Evolutionary conservation across 1,140 invertebrate species (phyloP).

Genomic region (Dinothrombium tinctorium): DNA sequence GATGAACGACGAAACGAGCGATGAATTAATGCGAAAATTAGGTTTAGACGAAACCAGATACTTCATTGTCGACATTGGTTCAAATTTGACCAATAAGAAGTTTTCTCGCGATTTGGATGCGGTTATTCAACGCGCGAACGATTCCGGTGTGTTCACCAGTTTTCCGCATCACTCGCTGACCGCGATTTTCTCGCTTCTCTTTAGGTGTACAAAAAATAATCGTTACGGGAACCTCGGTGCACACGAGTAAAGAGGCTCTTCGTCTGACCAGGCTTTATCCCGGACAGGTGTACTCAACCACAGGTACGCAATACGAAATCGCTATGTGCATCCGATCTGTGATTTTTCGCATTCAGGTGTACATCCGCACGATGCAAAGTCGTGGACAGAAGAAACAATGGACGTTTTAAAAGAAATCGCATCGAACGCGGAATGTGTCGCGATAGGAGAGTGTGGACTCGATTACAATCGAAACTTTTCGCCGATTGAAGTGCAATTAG

Average conservation of each 20-base stretch:
- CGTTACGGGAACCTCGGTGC: constrained; percentile 67
- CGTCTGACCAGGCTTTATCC: constrained; percentile 30
- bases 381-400: constrained; percentile 46
- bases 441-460: constrained; percentile 74
- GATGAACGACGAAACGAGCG: no score
- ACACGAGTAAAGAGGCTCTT: constrained; percentile 66
- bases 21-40: neutral
- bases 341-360: constrained; percentile 33
- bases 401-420: constrained; percentile 35
- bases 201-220: constrained; percentile 77
- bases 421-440: constrained; percentile 52
- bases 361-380: constrained; percentile 85
- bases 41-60: constrained; percentile 23
- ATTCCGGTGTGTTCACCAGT: constrained; percentile 38
- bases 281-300: constrained; percentile 52
- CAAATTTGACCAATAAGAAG: constrained; percentile 85
- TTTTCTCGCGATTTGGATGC: constrained; percentile 73
- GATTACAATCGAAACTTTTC: constrained; percentile 87
- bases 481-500: constrained; percentile 53
- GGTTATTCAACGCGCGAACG: constrained; percentile 69
- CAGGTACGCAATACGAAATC: constrained; percentile 47
- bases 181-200: constrained; percentile 12
- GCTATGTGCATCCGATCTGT: neutral
- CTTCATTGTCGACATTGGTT: constrained; percentile 72
- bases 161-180: neutral